These are phyloP conservation scores for Palaemon carinicauda DNA, from an alignment of 1,140 invertebrate species.

Conservation along the genomic window DNA sequence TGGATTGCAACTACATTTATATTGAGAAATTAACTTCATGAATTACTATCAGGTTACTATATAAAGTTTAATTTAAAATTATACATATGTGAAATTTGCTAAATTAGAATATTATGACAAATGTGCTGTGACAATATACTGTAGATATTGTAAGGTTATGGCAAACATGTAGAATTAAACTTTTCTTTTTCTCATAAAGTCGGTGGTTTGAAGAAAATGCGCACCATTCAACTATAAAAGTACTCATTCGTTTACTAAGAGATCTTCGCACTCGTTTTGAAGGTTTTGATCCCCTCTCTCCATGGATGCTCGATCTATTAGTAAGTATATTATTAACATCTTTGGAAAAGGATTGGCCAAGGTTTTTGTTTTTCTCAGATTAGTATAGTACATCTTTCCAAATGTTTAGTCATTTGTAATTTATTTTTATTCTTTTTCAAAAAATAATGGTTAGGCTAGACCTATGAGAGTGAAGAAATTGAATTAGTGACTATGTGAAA, in stretches of 20 bases:
- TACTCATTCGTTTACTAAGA: conserved; percentile 88
- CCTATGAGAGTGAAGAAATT: too few species aligned
- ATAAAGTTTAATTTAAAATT: not conserved
- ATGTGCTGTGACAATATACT: not conserved
- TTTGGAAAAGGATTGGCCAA: too few species aligned
- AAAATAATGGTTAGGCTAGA: too few species aligned
- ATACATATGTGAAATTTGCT: not conserved
- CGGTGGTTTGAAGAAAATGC: conserved; percentile 99
- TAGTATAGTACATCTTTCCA: too few species aligned
- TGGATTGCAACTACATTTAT: too few species aligned
- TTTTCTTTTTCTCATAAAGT: conserved; percentile 5
- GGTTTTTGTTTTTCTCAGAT: too few species aligned
- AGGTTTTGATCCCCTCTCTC: conserved; percentile 87
- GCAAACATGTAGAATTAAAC: not conserved
- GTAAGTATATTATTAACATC: conserved; percentile 65
- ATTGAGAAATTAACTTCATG: too few species aligned
- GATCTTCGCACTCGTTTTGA: conserved; percentile 90
- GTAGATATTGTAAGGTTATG: not conserved
- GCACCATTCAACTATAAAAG: conserved; percentile 96
- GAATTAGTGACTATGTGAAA: too few species aligned
- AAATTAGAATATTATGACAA: not conserved
- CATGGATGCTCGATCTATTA: conserved; percentile 96
- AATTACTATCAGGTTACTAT: too few species aligned
- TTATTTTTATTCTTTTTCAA: too few species aligned
- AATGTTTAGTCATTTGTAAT: too few species aligned